These are phyloP conservation scores for Holocentrus rufus DNA, from an alignment of 2,797 vertebrate genomes.

Conservation along the genomic window DNA sequence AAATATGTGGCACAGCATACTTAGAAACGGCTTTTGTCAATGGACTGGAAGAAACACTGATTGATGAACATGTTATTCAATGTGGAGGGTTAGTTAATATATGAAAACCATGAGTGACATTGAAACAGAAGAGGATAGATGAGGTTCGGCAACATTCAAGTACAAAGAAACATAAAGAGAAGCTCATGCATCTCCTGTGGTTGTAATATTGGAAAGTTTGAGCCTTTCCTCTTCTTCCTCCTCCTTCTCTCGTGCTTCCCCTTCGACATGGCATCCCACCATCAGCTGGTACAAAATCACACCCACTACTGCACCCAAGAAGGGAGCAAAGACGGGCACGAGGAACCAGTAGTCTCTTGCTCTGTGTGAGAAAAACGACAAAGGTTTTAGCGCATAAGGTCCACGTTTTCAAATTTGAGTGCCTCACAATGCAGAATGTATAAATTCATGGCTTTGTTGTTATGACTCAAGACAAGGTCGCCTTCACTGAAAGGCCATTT, in stretches of 20 bases:
- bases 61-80: too few relatives aligned
- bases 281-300: slow-evolving; percentile 89
- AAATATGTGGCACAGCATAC: not conserved
- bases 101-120: too few relatives aligned
- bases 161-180: not conserved
- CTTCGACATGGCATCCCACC: slow-evolving; percentile 85
- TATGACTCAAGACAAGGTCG: too few relatives aligned
- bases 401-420: not conserved
- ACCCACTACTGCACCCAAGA: slow-evolving; percentile 84
- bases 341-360: slow-evolving; percentile 85
- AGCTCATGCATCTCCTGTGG: slow-evolving; percentile 81
- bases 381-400: not conserved
- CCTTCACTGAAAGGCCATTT: too few relatives aligned
- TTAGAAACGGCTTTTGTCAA: not conserved
- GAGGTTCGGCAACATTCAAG: not conserved
- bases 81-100: too few relatives aligned
- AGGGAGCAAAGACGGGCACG: slow-evolving; percentile 86
- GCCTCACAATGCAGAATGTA: too few relatives aligned
- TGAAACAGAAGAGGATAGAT: not conserved
- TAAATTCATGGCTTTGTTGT: too few relatives aligned
- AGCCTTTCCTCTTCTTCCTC: slow-evolving; percentile 83
- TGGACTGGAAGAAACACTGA: not conserved
- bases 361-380: slow-evolving; percentile 69
- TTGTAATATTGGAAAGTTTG: slow-evolving; percentile 81
- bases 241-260: slow-evolving; percentile 73